Evolutionary conservation across 2,888 invertebrate genomes (phyloP), one percentile per base, ranked within the genome.

Genomic region (Amorpha juglandis): DNA sequence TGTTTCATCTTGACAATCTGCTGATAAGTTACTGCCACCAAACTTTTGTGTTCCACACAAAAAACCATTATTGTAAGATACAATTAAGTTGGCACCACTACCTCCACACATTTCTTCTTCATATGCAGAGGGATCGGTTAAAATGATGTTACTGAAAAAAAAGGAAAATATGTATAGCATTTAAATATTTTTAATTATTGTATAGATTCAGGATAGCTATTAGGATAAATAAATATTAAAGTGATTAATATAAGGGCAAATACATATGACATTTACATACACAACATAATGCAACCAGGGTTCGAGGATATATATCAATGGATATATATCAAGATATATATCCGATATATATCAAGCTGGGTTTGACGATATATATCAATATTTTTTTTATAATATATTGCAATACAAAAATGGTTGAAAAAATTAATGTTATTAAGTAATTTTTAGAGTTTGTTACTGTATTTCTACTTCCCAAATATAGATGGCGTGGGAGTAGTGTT

Each of bases 81-180:
- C 89, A 66, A 96, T 96, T 64, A 96, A 82, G 72, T 94, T 94
- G n/a, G 94, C 87, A 51, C 92, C 92, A 58, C 83, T 77, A n/a
- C 96, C 95, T 65, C 95, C 94, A 76, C 96, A 95, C 74, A 97
- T 94, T 73, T 94, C 94, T 91, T 98, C 98, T 90, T 98, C 98
- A 86, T 97, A 97, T n/a, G 94, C 90, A 48, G 96, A 96, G 42
- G 98, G 98, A 86, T 98, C 98, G n/a, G 95, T 94, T 72, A 97
- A 83, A 62, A 97, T 85, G 47, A 95, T 88, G 74, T 94, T 94
- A 69, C 97, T 97, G 81, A 65, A 95, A 94, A 75, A 70, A 77
- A 74, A 73, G 74, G 9, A 33, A 53, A n/a, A 16, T 48, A 8
- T 48, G n/a, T 27, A 27, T 27, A 8, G 48, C 1, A 1, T 48